These are phyloP conservation scores for Seriola rivoliana DNA, from an alignment of 2,113 vertebrate genomes.

Conservation along the genomic window DNA sequence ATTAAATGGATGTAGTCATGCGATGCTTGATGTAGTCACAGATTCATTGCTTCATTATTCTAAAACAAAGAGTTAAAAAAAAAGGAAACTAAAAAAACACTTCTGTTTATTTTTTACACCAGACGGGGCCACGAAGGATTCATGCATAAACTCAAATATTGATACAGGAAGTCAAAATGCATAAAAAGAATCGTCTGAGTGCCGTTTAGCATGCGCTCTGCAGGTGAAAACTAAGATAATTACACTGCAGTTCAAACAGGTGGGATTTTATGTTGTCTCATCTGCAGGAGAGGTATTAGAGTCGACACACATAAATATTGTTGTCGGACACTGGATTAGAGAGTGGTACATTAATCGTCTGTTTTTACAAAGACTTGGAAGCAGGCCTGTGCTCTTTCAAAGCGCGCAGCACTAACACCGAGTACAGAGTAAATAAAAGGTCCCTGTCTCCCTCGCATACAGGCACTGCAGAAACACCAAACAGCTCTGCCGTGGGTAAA, in stretches of 20 bases:
- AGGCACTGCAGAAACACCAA: slow-evolving; percentile 44
- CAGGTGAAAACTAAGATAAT: slow-evolving; percentile 56
- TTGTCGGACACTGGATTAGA: slow-evolving; percentile 57
- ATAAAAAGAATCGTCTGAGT: slow-evolving; percentile 38
- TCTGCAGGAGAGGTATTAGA: slow-evolving; percentile 48
- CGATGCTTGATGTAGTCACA: neutral
- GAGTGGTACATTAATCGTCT: slow-evolving; percentile 42
- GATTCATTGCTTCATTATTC: neutral
- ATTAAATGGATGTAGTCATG: slow-evolving; percentile 6
- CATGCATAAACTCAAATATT: slow-evolving; percentile 48
- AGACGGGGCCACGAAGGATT: slow-evolving; percentile 20
- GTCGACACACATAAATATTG: slow-evolving; percentile 43
- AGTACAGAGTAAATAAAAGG: slow-evolving; percentile 53
- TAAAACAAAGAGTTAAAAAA: neutral
- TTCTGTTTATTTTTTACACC: neutral
- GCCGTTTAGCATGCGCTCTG: slow-evolving; percentile 42
- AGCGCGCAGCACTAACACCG: slow-evolving; percentile 28
- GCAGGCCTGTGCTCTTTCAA: slow-evolving; percentile 42
- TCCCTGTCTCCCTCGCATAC: slow-evolving; percentile 47
- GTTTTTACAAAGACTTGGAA: slow-evolving; percentile 54
- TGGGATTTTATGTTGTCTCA: slow-evolving; percentile 50
- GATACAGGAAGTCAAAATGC: slow-evolving; percentile 56
- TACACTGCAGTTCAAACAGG: slow-evolving; percentile 52
- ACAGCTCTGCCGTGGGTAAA: slow-evolving; percentile 22
- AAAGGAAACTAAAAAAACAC: neutral